Evolutionary conservation across 2,797 vertebrate genomes (phyloP), one percentile per base, ranked within the genome.

Genomic region (Enteromius trimaculatus): DNA sequence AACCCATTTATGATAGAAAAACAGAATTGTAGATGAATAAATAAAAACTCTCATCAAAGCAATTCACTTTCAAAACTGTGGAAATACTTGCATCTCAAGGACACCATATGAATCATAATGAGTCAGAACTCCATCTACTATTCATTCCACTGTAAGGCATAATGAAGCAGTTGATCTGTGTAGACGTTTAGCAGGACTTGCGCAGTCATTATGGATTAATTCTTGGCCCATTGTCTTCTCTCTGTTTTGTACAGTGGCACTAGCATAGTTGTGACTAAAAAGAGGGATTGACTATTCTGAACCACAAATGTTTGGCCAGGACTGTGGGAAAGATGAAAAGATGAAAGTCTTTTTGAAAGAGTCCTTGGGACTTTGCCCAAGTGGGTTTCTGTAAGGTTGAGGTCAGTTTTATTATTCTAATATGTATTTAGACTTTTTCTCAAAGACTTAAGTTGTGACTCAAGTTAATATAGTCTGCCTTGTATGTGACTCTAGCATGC

Each of bases 1-100:
- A 42, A 72, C 80, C 17, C 5, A 47, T 53, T 82, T 70, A 80
- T 6, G 42, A 81, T 39, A 42, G 19, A 69, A 81, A 74, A 82
- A 72, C 16, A n/a, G 64, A 53, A 53, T 17, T 51, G 2, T n/a
- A 58, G 62, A 78, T 42, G 29, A 82, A 58, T 66, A 31, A 42
- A 69, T 81, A 68, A 80, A 37, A 49, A 58, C 29, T 37, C 31
- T 62, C 60, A 49, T 75, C 34, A 39, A 31, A 60, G 49, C 77
- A 69, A 47, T 79, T 49, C 23, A 42, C 14, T 74, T 47, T 74
- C 6, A 31, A 42, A 66, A 29, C 75, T 34, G 34, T 80, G 26
- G 11, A 65, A 49, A 55, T 29, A 16, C 29, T 31, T n/a, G 26
- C 37, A 71, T 66, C 53, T 74, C 51, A 77, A 60, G 39, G 69